A percentile compares a stretch with the other conserved stretches of the same genome.
Evolutionary conservation across 2,888 invertebrate genomes (phyloP).

Genomic region (Drosophila fungiperda): DNA sequence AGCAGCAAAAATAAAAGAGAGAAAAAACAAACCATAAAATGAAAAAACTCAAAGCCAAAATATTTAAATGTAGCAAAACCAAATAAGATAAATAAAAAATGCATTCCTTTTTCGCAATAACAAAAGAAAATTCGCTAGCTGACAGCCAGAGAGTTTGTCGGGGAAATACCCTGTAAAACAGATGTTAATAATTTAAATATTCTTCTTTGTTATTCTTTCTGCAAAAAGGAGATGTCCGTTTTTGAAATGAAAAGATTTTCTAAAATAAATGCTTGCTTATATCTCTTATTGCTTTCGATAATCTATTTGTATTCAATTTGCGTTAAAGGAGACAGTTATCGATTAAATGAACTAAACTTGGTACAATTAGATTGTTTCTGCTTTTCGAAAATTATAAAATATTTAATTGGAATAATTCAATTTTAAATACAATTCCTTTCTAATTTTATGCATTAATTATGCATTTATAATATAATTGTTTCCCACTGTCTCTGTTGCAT

Average conservation of each 20-base stretch:
- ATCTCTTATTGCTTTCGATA: no score
- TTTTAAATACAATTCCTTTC: no score
- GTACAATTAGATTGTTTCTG: no score
- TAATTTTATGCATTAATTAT: neutral
- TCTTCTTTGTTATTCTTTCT: neutral
- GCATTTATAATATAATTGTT: neutral
- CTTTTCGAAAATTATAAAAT: no score
- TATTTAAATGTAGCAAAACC: constrained; percentile 46
- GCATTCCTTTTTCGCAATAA: constrained; percentile 19
- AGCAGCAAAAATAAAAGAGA: constrained; percentile 11
- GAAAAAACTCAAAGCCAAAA: constrained; percentile 35
- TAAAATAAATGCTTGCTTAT: neutral
- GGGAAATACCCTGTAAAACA: neutral
- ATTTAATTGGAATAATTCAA: no score
- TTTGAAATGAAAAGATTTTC: neutral
- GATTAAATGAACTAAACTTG: no score
- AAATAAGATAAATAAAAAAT: constrained; percentile 23
- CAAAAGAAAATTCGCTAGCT: neutral
- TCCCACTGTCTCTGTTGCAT: neutral
- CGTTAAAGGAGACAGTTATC: no score
- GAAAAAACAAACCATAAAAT: constrained; percentile 19
- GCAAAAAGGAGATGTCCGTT: neutral
- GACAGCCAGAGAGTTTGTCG: neutral
- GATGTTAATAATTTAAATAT: neutral
- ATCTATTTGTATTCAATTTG: no score